Conservation (phyloP, 2,113 vertebrate genomes). For the Acinonyx jubatus region DNA sequence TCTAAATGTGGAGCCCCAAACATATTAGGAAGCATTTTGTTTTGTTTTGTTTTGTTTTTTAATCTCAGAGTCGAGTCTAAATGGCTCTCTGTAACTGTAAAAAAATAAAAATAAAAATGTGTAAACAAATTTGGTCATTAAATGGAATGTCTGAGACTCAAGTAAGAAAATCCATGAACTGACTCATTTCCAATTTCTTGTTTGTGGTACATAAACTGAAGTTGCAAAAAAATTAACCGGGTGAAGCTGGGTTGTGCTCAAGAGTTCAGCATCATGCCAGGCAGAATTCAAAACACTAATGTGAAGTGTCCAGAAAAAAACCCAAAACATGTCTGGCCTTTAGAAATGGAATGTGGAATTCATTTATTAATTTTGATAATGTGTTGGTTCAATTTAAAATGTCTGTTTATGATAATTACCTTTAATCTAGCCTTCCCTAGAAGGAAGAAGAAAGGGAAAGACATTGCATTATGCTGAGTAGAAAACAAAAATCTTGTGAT, state of each 20-base stretch:
- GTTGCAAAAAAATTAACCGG: neutral
- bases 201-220: neutral
- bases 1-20: neutral
- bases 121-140: neutral
- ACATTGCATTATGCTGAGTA: neutral
- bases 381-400: neutral
- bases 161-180: neutral
- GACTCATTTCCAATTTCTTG: neutral
- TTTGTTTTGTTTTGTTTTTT: no score
- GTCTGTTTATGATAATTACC: neutral
- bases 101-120: neutral
- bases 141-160: neutral
- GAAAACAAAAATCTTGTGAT: neutral
- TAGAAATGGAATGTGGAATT: neutral
- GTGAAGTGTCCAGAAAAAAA: neutral
- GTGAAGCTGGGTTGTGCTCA: neutral
- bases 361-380: neutral
- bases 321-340: neutral
- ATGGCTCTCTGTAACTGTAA: neutral
- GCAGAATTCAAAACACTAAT: neutral
- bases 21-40: neutral
- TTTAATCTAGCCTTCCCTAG: neutral
- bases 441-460: neutral
- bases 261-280: neutral
- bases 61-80: neutral